phyloP scores from a whole-genome alignment of 92 coral and sea anemone species.

The Epizoanthus ramosus region DNA sequence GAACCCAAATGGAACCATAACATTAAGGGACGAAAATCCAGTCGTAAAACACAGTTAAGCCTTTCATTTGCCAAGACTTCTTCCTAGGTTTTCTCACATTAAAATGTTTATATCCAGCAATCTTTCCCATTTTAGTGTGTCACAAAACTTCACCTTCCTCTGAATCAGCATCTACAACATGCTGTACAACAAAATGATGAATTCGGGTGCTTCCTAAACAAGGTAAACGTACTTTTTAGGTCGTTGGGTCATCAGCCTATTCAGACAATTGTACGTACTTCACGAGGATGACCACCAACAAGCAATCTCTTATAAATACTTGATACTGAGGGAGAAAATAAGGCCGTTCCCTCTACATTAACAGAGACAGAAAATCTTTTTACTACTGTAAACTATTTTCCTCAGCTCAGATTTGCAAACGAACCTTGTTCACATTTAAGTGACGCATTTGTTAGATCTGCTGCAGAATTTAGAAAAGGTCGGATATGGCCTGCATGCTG shows the following conservation, averaged over 20 bases:
- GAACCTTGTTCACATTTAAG: slow-evolving; percentile 20
- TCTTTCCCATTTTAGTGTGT: background rate
- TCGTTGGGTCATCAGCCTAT: slow-evolving; percentile 1
- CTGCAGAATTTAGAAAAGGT: too few relatives aligned
- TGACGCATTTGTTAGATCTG: slow-evolving; percentile 15
- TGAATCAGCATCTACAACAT: background rate
- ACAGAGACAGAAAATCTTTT: slow-evolving; percentile 13
- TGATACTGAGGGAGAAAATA: slow-evolving; percentile 17
- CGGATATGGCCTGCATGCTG: too few relatives aligned
- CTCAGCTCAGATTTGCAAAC: slow-evolving; percentile 12
- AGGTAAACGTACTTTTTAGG: slow-evolving; percentile 3
- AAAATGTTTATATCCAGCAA: too few relatives aligned
- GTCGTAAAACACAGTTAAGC: too few relatives aligned
- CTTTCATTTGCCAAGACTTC: too few relatives aligned
- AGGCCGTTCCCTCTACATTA: slow-evolving; percentile 15
- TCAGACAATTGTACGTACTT: slow-evolving; percentile 12
- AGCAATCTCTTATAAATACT: slow-evolving; percentile 7
- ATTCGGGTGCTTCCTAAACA: slow-evolving; percentile 20
- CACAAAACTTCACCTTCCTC: slow-evolving; percentile 4
- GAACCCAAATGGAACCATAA: too few relatives aligned
- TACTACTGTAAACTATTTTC: slow-evolving; percentile 18
- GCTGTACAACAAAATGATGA: slow-evolving; percentile 11
- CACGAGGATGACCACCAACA: slow-evolving; percentile 21
- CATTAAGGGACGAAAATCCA: too few relatives aligned
- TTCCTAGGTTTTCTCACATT: too few relatives aligned